These are phyloP conservation scores for Zapornia atra DNA, from an alignment of 2,113 vertebrate species.

Conservation along the genomic window DNA sequence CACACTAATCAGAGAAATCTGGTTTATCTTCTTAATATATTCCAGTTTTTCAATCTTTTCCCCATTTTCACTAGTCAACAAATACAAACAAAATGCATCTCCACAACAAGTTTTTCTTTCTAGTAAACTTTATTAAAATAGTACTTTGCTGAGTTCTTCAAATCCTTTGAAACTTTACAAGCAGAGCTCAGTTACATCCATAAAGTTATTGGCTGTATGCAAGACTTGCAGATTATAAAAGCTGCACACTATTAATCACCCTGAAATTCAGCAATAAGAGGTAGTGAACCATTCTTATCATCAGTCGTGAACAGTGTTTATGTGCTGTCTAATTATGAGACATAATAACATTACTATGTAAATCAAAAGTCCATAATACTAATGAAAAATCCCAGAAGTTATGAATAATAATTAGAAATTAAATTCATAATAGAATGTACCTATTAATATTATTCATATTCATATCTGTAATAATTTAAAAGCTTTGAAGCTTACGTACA, in stretches of 20 bases:
- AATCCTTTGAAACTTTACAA: not conserved
- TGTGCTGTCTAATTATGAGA: slow-evolving; percentile 20
- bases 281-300: slow-evolving; percentile 30
- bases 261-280: not conserved
- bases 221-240: not conserved
- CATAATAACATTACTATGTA: slow-evolving; percentile 41
- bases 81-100: not conserved
- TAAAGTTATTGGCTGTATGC: not conserved
- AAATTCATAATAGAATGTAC: slow-evolving; percentile 37
- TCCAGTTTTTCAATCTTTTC: not conserved
- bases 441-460: slow-evolving; percentile 18
- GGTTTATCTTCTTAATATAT: not conserved
- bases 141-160: not conserved
- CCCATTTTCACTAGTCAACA: not conserved
- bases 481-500: slow-evolving; percentile 14
- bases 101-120: not conserved
- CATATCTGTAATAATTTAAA: slow-evolving; percentile 42
- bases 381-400: slow-evolving; percentile 19
- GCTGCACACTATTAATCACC: not conserved
- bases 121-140: not conserved
- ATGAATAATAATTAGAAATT: slow-evolving; percentile 56
- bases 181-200: not conserved
- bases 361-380: slow-evolving; percentile 59
- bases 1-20: not conserved
- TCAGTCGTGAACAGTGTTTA: slow-evolving; percentile 1